Base-by-base conservation (phyloP, 2,888 invertebrate species). In the Strigamia transsilvanica region DNA sequence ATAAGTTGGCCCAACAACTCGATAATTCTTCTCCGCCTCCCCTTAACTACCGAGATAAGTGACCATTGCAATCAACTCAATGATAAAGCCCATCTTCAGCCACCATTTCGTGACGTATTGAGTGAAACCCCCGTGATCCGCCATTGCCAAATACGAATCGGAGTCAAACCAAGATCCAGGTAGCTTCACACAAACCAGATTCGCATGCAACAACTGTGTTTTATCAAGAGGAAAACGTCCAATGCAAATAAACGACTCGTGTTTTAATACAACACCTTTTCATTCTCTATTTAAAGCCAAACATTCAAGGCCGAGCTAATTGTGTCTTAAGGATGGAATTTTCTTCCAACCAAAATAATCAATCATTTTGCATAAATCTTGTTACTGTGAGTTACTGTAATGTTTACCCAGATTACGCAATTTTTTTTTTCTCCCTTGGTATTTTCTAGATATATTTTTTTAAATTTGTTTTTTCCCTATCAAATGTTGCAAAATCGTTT, bases 211-310 rank as follows among this genome's bases (percentile, higher is more conserved):
- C 13, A n/a, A n/a, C 46, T n/a, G n/a, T 46, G 46, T 46, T 46
- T 46, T 46, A 46, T 46, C 46, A 46, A n/a, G 46, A 46, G 46
- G 46, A 46, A 46, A 46, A 46, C 15, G 13, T 10, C 15, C 46
- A 46, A n/a, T 46, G 15, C 46, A 46, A 46, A 46, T 46, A 46
- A 46, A 46, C 46, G 7, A 46, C 46, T 46, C 12, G 12, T 12
- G 15, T 46, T 46, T 46, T 46, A 46, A 46, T 46, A 46, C 46
- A 46, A n/a, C 46, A 46, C 46, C n/a, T 46, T 46, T 46, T 46
- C 46, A 46, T 46, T 46, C 46, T 13, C 46, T 46, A 46, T 46
- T 46, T 46, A 46, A 46, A 46, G 46, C 13, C 46, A n/a, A 46
- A 46, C 46, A 46, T 46, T 46, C 46, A 46, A 46, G 46, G 46